phyloP scores from a whole-genome alignment of 2,888 invertebrate genomes.

The Saturnia pavonia region DNA sequence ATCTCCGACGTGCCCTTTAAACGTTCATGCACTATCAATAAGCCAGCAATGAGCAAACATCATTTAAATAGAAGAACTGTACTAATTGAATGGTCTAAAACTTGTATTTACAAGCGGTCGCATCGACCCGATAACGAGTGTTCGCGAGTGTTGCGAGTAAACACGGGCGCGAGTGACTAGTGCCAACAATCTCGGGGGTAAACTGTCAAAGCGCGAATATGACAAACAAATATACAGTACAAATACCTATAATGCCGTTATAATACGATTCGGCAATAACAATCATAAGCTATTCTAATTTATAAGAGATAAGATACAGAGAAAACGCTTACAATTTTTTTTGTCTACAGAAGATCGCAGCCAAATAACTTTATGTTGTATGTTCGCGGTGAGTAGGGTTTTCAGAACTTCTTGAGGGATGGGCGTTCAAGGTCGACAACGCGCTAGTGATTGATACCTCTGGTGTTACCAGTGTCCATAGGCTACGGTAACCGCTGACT shows the following conservation, averaged over 20 bases:
- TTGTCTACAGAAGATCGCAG: no score
- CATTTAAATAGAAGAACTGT: conserved; percentile 50
- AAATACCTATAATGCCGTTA: conserved; percentile 1
- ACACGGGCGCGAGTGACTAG: conserved; percentile 59
- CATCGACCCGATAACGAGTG: conserved; percentile 30
- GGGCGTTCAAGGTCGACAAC: no score
- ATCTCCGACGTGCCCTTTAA: not conserved
- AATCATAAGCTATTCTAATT: not conserved
- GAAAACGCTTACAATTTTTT: no score
- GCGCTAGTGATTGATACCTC: no score
- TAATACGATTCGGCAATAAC: not conserved
- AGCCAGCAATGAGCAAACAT: conserved; percentile 36
- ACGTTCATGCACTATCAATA: conserved; percentile 6
- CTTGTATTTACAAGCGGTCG: conserved; percentile 8
- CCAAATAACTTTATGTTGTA: no score
- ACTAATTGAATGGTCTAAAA: conserved; percentile 25
- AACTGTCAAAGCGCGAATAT: conserved; percentile 24
- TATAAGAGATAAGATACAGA: no score
- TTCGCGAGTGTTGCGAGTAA: conserved; percentile 54
- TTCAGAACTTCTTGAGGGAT: no score
- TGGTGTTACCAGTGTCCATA: no score
- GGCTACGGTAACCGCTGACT: no score
- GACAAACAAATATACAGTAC: not conserved
- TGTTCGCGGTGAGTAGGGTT: no score
- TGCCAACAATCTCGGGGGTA: conserved; percentile 28